Evolutionary conservation across 2,113 vertebrate genomes (phyloP).

Genomic region (Sterrhoptilus dennistouni): DNA sequence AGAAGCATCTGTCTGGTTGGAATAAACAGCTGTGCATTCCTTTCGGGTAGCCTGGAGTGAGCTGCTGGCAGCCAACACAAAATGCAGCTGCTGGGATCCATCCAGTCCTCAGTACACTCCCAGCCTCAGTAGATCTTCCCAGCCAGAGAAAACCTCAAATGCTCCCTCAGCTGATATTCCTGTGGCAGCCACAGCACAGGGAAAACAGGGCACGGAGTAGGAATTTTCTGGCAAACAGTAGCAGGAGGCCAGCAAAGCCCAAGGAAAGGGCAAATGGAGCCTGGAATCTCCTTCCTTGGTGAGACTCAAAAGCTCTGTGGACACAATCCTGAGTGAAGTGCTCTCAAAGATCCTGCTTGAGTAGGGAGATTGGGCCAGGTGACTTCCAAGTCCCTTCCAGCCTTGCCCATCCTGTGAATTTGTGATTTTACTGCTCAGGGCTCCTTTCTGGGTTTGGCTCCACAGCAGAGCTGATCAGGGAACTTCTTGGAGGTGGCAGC

Average conservation of each 20-base stretch:
- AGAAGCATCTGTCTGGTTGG: not conserved
- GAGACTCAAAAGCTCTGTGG: not conserved
- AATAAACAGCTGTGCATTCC: not conserved
- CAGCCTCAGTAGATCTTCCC: not conserved
- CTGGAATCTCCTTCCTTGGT: not conserved
- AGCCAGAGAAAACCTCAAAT: not conserved
- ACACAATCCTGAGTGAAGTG: not conserved
- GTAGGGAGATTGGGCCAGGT: not conserved
- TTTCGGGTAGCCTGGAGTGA: not conserved
- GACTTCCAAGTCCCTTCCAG: not conserved
- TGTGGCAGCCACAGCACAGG: not conserved
- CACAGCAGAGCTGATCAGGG: not conserved
- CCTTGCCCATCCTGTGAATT: not conserved
- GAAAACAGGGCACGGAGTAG: rapidly evolving
- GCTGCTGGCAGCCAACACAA: not conserved
- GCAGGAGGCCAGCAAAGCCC: not conserved
- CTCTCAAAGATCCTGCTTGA: not conserved
- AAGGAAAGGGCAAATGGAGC: not conserved
- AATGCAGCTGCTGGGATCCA: not conserved
- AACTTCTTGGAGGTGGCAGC: not conserved
- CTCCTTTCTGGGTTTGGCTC: not conserved
- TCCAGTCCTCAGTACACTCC: not conserved
- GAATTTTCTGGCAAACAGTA: not conserved
- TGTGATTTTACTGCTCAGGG: not conserved
- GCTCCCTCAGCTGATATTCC: not conserved